Percentiles rank a stretch among this genome's conserved stretches.
These are phyloP conservation scores for Brachyhypopomus gauderio DNA, from an alignment of 2,113 vertebrate species.

Conservation along the genomic window DNA sequence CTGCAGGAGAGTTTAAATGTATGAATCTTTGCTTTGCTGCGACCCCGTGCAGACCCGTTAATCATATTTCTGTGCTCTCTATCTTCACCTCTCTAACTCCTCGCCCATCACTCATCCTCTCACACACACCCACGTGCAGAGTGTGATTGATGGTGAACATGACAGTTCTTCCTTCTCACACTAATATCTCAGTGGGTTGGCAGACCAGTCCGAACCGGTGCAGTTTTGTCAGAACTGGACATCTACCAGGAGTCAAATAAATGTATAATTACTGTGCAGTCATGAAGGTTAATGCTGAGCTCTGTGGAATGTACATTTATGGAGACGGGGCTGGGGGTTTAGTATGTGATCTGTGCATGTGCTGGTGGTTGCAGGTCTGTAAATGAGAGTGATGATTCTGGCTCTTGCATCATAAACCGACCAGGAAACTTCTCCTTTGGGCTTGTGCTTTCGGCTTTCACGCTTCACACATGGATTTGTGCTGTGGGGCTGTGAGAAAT, in stretches of 20 bases:
- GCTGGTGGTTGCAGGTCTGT: slow-evolving; percentile 34
- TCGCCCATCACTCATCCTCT: neutral
- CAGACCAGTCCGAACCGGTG: slow-evolving; percentile 33
- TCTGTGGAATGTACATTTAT: slow-evolving; percentile 33
- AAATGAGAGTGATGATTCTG: slow-evolving; percentile 15
- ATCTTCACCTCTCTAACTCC: neutral
- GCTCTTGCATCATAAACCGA: slow-evolving; percentile 34
- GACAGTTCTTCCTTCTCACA: slow-evolving; percentile 7
- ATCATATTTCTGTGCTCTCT: neutral
- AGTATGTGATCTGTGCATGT: slow-evolving; percentile 42
- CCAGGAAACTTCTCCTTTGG: slow-evolving; percentile 1
- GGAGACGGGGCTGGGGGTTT: slow-evolving; percentile 21
- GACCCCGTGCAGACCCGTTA: neutral
- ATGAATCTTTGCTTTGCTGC: neutral
- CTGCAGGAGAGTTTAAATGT: too few relatives aligned
- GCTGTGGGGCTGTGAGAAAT: too few relatives aligned
- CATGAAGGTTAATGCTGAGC: slow-evolving; percentile 37
- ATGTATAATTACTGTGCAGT: slow-evolving; percentile 50
- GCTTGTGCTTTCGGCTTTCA: neutral
- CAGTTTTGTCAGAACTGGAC: slow-evolving; percentile 41
- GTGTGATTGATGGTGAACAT: slow-evolving; percentile 20
- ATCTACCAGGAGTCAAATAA: slow-evolving; percentile 40
- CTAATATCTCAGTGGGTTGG: slow-evolving; percentile 25
- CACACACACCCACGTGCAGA: neutral
- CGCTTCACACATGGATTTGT: neutral